Evolutionary conservation across 2,888 invertebrate species (phyloP).

Genomic region (Drosophila dives): DNA sequence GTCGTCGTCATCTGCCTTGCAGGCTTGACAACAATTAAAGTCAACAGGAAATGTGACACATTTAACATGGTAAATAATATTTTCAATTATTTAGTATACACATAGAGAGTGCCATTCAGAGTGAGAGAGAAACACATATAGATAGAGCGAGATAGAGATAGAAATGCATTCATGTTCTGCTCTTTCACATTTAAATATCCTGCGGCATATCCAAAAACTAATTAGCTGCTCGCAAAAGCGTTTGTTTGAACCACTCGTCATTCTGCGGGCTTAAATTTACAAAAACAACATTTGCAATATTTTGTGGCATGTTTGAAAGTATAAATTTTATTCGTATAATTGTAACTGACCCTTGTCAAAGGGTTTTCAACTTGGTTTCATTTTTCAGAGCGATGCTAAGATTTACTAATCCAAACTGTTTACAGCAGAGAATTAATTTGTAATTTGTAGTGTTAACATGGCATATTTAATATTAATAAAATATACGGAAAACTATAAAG

Average conservation of each 20-base stretch:
- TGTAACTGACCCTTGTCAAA: conserved; percentile 33
- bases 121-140: background rate
- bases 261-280: conserved; percentile 28
- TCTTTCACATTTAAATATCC: conserved; percentile 55
- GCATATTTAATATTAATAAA: background rate
- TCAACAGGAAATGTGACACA: conserved; percentile 79
- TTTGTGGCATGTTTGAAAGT: conserved; percentile 2
- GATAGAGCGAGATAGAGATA: background rate
- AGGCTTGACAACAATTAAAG: conserved; percentile 77
- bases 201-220: conserved; percentile 75
- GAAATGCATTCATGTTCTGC: conserved; percentile 58
- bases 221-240: conserved; percentile 58
- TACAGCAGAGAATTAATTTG: background rate
- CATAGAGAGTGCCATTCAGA: background rate
- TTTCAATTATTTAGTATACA: conserved; percentile 72
- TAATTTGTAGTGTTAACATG: background rate
- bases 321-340: background rate
- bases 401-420: background rate
- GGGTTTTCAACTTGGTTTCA: background rate
- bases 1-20: conserved; percentile 40
- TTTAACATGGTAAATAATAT: conserved; percentile 78
- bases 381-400: background rate
- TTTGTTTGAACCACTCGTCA: conserved; percentile 39
- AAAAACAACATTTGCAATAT: background rate
- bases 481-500: background rate